Evolutionary conservation across 1,140 invertebrate genomes (phyloP), one percentile per base, ranked within the genome.

Genomic region (Heliconius congener): DNA sequence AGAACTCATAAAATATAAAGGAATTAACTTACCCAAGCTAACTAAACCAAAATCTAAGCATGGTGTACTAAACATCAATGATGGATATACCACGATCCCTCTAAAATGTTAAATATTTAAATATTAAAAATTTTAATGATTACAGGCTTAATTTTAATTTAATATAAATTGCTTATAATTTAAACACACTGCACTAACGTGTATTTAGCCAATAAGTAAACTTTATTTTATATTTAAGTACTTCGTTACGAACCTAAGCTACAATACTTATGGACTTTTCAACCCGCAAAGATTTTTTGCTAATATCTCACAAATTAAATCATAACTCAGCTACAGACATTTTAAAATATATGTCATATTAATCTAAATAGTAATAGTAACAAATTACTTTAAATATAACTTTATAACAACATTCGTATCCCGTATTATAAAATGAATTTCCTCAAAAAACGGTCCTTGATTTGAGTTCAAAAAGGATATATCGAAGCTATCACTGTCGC

Each of bases 401-500:
- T 92, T 94, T 4, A 93, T 75, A 16, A 90, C 82, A 2, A 93
- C 87, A 66, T 85, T 82, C 8, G 92, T 92, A 39, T 93, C 91
- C 8, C 89, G 85, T 74, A 94, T 90, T 2, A 66, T 52, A 80
- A 94, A 94, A 82, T 91, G 88, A 5, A 93, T 82, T 86, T 94
- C 93, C 83, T 94, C 93, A 80, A 94, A 94, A 77, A 88, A 94
- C 9, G 90, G 88, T n/a, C 93, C 93, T 55, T 93, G 91, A 78
- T 93, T 93, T 18, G 92, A 91, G 74, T 93, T 94, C 50, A 85
- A 87, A 80, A 93, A 93, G 0, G 92, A 90, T 57, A 93, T 88
- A 1, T 88, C 80, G 81, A 93, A 94, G 8, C 84, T 88, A 8
- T 91, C 85, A 74, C 87, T 90, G 16, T 92, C 88, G 0, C 91